Evolutionary conservation across 2,888 invertebrate genomes (phyloP), one percentile per base, ranked within the genome.

Genomic region (Linyphia triangularis): DNA sequence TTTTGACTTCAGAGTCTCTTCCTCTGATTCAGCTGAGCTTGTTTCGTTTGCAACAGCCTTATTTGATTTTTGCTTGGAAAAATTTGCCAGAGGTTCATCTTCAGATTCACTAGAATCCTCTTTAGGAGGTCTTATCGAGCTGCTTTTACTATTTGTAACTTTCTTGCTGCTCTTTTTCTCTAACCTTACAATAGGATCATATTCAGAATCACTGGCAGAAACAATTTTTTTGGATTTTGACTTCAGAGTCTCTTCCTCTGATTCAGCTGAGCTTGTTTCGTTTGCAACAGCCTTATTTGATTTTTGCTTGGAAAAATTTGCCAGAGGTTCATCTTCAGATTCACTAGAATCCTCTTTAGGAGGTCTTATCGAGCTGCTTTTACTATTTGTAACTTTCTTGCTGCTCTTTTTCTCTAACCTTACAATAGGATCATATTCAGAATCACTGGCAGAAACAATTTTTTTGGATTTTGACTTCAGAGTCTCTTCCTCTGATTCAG

Each of bases 41-140:
- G 1, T 37, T 69, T n/a, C n/a, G n/a, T 37, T 2, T n/a, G n/a
- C n/a, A n/a, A n/a, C n/a, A n/a, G n/a, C n/a, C n/a, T n/a, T n/a
- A n/a, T n/a, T n/a, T 19, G 13, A 9, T 57, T 9, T 57, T 57
- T n/a, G n/a, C 16, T 5, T 57, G 22, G 9, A 4, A 22, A 26
- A 40, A 9, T 72, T 72, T 24, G 3, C 24, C 5, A 40, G 16
- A 33, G 37, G 30, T 69, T 69, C 19, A 33, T 69, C 63, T 24
- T 63, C 67, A 0, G 67, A 69, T n/a, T 69, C 67, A 33, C 67
- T 69, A 0, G 67, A 69, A 69, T 69, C 22, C 16, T 63, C 24
- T 63, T 63, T 63, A 13, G 24, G 24, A 63, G 26, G 6, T 63
- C 24, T 63, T 26, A 26, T 10, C 26, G 24, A 24, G 13, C 26